phyloP scores from a whole-genome alignment of 2,113 vertebrate genomes.

The Aramus guarauna region DNA sequence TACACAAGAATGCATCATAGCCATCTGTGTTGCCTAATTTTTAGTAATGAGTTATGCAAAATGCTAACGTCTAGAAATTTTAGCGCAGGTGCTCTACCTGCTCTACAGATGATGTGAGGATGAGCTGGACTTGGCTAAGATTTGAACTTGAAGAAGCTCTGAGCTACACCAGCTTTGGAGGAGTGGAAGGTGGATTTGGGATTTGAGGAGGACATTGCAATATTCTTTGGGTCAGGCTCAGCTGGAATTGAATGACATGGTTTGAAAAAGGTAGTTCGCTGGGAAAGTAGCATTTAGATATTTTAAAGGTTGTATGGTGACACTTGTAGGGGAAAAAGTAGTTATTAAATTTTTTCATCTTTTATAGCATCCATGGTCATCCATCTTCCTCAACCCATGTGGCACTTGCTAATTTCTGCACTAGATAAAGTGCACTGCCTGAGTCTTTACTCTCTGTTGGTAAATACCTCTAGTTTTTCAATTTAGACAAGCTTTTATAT shows the following conservation, averaged over 20 bases:
- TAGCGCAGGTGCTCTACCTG: not conserved
- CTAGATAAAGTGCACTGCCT: not conserved
- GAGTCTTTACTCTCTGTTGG: not conserved
- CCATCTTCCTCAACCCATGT: not conserved
- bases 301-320: not conserved
- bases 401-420: not conserved
- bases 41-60: not conserved
- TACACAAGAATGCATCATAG: not conserved
- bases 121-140: not conserved
- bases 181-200: not conserved
- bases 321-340: not conserved
- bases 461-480: not conserved
- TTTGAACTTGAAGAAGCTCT: not conserved
- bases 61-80: not conserved
- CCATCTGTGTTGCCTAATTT: not conserved
- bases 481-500: not conserved
- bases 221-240: not conserved
- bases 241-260: not conserved
- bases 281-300: not conserved
- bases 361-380: not conserved
- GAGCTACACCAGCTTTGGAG: not conserved
- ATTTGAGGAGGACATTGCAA: not conserved
- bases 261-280: not conserved
- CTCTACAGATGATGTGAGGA: not conserved
- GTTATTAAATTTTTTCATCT: not conserved